phyloP scores from a whole-genome alignment of 2,113 vertebrate genomes.

The Peromyscus californicus region DNA sequence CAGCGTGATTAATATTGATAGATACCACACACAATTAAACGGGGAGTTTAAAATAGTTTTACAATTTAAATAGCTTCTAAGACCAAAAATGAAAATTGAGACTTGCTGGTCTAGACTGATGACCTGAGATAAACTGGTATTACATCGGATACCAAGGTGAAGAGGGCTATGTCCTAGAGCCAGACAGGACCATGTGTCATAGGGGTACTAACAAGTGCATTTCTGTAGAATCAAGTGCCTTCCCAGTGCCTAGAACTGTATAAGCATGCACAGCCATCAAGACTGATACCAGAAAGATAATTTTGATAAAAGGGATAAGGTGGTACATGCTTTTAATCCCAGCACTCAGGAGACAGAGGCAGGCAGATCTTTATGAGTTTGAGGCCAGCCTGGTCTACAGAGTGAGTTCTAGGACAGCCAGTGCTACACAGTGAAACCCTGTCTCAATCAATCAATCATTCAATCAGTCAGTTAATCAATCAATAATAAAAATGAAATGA shows the following conservation, averaged over 20 bases:
- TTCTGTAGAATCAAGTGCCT: background rate
- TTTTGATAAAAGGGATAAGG: background rate
- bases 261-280: background rate
- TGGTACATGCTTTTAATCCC: background rate
- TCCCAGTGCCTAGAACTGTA: no score
- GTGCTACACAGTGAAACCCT: background rate
- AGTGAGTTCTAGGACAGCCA: background rate
- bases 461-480: background rate
- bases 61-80: conserved; percentile 30
- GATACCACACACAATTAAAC: conserved; percentile 4
- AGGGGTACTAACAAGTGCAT: background rate
- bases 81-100: conserved; percentile 9
- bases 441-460: background rate
- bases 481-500: background rate
- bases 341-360: background rate
- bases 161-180: background rate
- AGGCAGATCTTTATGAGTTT: background rate
- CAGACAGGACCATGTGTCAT: background rate
- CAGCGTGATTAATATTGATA: conserved; percentile 29
- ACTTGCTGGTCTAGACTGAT: background rate
- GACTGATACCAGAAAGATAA: background rate
- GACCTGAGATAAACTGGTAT: background rate
- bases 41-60: background rate
- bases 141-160: background rate
- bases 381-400: background rate